Evolutionary conservation across 2,113 vertebrate species (phyloP), one percentile per base, ranked within the genome.

Genomic region (Sebastes fasciatus): DNA sequence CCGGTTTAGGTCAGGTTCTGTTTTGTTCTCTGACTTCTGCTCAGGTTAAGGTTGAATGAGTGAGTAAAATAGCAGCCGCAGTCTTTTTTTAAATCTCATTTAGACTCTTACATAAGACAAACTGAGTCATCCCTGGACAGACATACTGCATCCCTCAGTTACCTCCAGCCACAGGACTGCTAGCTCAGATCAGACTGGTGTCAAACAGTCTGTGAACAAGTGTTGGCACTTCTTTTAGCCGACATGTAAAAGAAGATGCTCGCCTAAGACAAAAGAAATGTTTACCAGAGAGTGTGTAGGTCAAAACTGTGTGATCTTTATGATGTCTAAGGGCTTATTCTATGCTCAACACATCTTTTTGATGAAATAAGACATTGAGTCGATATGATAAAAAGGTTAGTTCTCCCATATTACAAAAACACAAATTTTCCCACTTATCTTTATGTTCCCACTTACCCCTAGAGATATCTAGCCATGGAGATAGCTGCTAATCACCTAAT

Each of bases 101-200:
- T 72, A 72, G 19, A 73, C 40, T 45, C 68, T 91, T 92, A 82
- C 77, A 86, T 91, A 91, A 92, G 40, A 10, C 21, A 80, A 84
- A 83, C 12, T 83, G 86, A 89, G 82, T 92, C 90, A 91, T 84
- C 60, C 51, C 63, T 70, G 73, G 49, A 60, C 54, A 86, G 81
- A 85, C 46, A 2, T 26, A 58, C 60, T 78, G 73, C 76, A 76
- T 80, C 73, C 54, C 51, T 84, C 65, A 75, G n/a, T 68, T 58
- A 69, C 45, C 48, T 76, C 45, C 60, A 80, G 69, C 70, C 60
- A 43, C 52, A 76, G 17, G 34, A 26, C 77, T 70, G 61, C 73
- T 34, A 40, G 48, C 17, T 80, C n/a, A 65, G 77, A 45, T 88
- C 86, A 84, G 74, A 73, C 75, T 5, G 8, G 70, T 79, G 82